Conservation (phyloP, 2,888 invertebrate species). For the Tetropium fuscum region DNA sequence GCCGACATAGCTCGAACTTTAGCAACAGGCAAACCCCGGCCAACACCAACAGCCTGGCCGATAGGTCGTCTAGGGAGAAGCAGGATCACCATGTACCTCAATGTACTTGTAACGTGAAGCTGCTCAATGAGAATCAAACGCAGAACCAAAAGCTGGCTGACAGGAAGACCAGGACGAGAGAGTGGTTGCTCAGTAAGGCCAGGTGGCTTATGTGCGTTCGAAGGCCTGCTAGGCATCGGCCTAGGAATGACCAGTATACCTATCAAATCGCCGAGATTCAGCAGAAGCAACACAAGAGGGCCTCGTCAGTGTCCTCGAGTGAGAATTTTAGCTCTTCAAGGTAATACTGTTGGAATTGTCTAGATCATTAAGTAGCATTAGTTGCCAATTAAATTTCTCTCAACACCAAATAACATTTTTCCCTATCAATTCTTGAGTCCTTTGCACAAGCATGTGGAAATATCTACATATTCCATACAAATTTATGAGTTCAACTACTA, state of each 20-base stretch:
- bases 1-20: slow-evolving; percentile 88
- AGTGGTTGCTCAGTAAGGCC: slow-evolving; percentile 65
- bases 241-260: slow-evolving; percentile 76
- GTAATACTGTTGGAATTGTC: too few species aligned
- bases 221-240: slow-evolving; percentile 62
- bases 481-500: too few species aligned
- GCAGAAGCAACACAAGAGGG: slow-evolving; percentile 80
- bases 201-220: slow-evolving; percentile 68
- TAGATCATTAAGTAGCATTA: too few species aligned
- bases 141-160: slow-evolving; percentile 53
- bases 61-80: slow-evolving; percentile 81
- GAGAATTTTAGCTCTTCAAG: slow-evolving; percentile 89
- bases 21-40: slow-evolving; percentile 89
- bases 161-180: slow-evolving; percentile 59
- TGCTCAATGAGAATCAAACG: slow-evolving; percentile 67
- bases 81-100: slow-evolving; percentile 70
- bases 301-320: slow-evolving; percentile 87
- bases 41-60: slow-evolving; percentile 86
- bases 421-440: too few species aligned
- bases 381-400: too few species aligned
- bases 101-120: slow-evolving; percentile 72
- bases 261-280: slow-evolving; percentile 82
- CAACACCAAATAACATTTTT: too few species aligned
- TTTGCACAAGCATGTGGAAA: too few species aligned
- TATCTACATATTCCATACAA: too few species aligned